Evolutionary conservation across 2,888 invertebrate species (phyloP), one percentile per base, ranked within the genome.

Genomic region (Heliconius sara): DNA sequence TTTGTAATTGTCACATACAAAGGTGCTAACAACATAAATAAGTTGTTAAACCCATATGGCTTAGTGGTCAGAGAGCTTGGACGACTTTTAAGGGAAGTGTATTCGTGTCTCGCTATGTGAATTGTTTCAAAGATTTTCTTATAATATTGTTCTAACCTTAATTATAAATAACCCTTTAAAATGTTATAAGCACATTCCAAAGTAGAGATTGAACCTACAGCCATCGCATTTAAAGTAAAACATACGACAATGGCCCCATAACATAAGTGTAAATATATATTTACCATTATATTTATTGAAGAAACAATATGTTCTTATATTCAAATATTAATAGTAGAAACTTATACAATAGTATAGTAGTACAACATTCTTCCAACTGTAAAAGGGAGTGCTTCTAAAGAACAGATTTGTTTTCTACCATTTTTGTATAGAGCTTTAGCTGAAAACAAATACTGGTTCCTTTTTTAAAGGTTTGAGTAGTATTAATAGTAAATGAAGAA

Each of bases 341-440:
- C 19, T 52, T 7, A 3, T 68, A 43, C 16, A 39, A 43, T 16
- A 43, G n/a, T 52, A n/a, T n/a, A 25, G n/a, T 25, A 34, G 39
- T 39, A n/a, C 1, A 16, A 25, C 25, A 70, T 65, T 12, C 68
- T 70, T 25, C 25, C 70, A 43, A n/a, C n/a, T 25, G 43, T 70
- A 47, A 70, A 70, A 70, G 25, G 70, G 70, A 43, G n/a, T 19
- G 39, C 7, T 70, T n/a, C 43, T 25, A 27, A 70, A 70, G 43
- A 70, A 70, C 4, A 39, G 4, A n/a, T 1, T 10, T 39, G 27
- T 68, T 43, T 12, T 39, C 13, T 6, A 43, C 39, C 13, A 27
- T 70, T 70, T 70, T 43, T 70, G 43, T 70, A 43, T 2, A 47
- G 25, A 70, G 19, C 16, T 43, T 39, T 68, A 12, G 22, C n/a